Evolutionary conservation across 2,113 vertebrate genomes (phyloP).

Genomic region (Nymphicus hollandicus): DNA sequence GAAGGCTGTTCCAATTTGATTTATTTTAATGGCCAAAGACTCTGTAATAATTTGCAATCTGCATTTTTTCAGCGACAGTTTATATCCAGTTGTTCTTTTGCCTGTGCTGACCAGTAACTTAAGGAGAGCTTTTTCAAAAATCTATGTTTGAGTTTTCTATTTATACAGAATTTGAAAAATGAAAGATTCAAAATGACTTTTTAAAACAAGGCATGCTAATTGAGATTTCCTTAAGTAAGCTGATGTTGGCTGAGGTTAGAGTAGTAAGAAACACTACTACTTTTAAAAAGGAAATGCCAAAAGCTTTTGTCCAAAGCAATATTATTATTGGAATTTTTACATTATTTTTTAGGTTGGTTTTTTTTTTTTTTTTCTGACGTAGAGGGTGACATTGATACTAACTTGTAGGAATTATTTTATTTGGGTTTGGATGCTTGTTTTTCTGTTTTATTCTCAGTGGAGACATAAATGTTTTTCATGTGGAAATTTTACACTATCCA

Average conservation of each 20-base stretch:
- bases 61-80: constrained; percentile 41
- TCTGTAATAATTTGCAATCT: constrained; percentile 39
- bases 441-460: background rate
- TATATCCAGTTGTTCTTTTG: constrained; percentile 21
- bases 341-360: background rate
- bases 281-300: constrained; percentile 17
- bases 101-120: background rate
- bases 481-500: background rate
- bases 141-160: background rate
- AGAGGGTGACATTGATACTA: background rate
- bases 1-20: constrained; percentile 47
- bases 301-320: background rate
- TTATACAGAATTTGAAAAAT: background rate
- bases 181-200: background rate
- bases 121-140: background rate
- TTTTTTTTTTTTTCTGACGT: background rate
- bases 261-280: background rate
- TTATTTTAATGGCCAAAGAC: constrained; percentile 54
- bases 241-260: background rate
- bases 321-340: background rate
- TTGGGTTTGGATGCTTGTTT: background rate
- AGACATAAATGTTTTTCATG: background rate
- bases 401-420: background rate
- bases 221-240: constrained; percentile 24
- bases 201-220: background rate